Base-by-base conservation (phyloP, 2,888 invertebrate species). In the Gastrophysa polygoni region DNA sequence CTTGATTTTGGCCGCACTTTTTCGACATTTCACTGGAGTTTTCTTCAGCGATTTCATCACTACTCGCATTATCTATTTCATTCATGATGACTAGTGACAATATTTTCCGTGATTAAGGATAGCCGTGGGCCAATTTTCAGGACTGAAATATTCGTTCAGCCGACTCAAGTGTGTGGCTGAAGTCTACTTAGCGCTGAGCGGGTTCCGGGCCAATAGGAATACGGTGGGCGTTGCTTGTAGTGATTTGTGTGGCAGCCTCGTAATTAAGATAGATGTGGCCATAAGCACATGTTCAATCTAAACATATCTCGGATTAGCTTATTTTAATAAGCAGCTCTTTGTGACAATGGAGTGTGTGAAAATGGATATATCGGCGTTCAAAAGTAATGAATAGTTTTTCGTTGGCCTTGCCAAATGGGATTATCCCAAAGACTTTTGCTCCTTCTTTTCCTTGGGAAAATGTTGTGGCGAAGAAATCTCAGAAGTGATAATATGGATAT, bases 191-290 rank as follows among this genome's bases (percentile, higher is more conserved):
- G 64, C 59, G 59, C 63, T 59, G 58, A 62, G 58, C 59, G 11
- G 29, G 49, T 61, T 60, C 60, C 60, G 49, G 56, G 57, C 73
- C 69, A 73, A 71, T 71, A 34, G 38, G 43, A 64, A 20, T 16
- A 1, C 14, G 4, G 32, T 57, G 61, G 71, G 71, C 61, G 73
- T 52, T 38, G 69, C 58, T 51, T 56, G 43, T 16, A 21, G 65
- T 66, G 66, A 69, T 68, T 67, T 63, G 64, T 70, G 54, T 61
- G 66, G 62, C 64, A 58, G 69, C 59, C 63, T 48, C 44, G 59
- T 71, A 73, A 73, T 71, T 71, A 66, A 70, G 71, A 71, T 69
- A 64, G 69, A 70, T 73, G 68, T 14, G 59, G 59, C 66, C 66
- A 62, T 66, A 59, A 64, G 66, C 69, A 61, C 57, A 67, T 66